Conservation (phyloP, 2,113 vertebrate species). For the Micronycteris hirsuta region DNA sequence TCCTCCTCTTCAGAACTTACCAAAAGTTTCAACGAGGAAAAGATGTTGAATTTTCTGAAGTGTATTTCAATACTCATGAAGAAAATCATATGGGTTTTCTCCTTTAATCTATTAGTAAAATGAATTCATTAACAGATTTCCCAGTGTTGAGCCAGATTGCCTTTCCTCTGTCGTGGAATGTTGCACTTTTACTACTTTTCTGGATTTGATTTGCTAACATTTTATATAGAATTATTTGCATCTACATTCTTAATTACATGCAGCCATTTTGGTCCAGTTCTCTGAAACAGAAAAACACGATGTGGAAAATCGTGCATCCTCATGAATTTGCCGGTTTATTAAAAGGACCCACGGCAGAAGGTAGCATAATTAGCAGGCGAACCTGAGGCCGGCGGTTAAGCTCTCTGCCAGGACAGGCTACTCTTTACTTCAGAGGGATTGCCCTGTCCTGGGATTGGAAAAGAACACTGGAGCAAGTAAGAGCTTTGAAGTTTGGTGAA, state of each 20-base stretch:
- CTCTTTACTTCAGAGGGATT: neutral
- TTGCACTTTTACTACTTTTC: neutral
- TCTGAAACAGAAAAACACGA: neutral
- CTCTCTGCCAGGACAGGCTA: neutral
- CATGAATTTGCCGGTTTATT: neutral
- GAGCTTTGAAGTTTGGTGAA: neutral
- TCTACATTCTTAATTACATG: neutral
- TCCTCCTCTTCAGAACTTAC: neutral
- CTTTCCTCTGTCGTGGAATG: neutral
- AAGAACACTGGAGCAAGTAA: neutral
- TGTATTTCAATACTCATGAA: neutral
- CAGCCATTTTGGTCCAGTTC: neutral
- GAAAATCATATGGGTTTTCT: neutral
- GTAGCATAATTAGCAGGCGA: neutral
- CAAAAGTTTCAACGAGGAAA: conserved; percentile 15
- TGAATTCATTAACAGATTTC: conserved; percentile 13
- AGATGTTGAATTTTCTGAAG: neutral
- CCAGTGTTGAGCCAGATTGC: neutral
- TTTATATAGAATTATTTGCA: neutral
- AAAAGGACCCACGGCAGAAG: neutral
- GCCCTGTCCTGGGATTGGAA: neutral
- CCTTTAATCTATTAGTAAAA: conserved; percentile 27
- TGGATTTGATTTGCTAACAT: conserved; percentile 3
- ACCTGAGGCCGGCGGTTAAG: neutral
- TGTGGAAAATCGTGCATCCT: neutral